Base-by-base conservation (phyloP, 2,113 vertebrate genomes). In the Myanophis thanlyinensis region DNA sequence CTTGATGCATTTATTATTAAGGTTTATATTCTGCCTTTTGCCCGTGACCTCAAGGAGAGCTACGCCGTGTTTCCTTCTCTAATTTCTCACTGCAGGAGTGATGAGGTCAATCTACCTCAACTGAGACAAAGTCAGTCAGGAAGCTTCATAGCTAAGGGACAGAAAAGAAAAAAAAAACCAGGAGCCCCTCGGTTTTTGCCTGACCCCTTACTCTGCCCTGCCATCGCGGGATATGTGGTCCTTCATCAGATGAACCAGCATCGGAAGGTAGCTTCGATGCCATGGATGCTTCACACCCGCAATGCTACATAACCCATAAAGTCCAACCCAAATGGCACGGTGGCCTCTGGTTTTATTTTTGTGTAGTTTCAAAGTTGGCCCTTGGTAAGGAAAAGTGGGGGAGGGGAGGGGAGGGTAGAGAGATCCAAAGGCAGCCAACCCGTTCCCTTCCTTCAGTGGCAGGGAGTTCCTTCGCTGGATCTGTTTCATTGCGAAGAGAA, bases 91-190 rank as follows among this genome's bases (percentile, higher is more conserved):
- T 7, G n/a, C n/a, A 40, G n/a, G 5, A 73, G 13, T 2, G 2
- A 35, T 73, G 62, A 35, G n/a, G n/a, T 40, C 18, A 6, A 15
- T 40, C n/a, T n/a, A n/a, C n/a, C n/a, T 40, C 15, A 40, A 15
- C 67, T 40, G 67, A 80, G n/a, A 80, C n/a, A 80, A 80, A 80
- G n/a, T 40, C 67, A 80, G 35, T 15, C n/a, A 73, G 62, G n/a
- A 35, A 73, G n/a, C 62, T 73, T 73, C n/a, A 1, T 40, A 40
- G 67, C 13, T 18, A 73, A 73, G 67, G 15, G 67, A 3, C 30
- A 35, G 67, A 7, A 73, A 0, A 1, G 67, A 80, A 20, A 15
- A 7, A 73, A 0, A 1, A n/a, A 80, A 20, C 15, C n/a, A 35
- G 67, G n/a, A 20, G 15, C 3, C 20, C 5, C n/a, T 80, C n/a